Percentiles rank a stretch among this genome's conserved stretches.
Evolutionary conservation across 2,888 invertebrate genomes (phyloP).

Genomic region (Phytoseiulus persimilis): DNA sequence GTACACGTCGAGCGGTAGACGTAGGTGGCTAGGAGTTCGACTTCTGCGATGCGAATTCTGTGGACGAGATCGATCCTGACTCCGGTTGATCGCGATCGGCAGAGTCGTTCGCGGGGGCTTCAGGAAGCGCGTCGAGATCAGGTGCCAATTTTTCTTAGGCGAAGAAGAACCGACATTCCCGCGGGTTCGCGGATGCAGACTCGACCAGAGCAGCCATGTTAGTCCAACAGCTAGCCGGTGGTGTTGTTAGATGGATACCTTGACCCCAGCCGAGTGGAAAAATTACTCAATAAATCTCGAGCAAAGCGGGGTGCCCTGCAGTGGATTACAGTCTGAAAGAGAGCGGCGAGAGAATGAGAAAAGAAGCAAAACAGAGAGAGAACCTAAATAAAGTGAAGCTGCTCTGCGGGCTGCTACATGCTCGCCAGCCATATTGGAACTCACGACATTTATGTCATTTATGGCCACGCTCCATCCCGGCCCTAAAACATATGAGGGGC

Average conservation of each 20-base stretch:
- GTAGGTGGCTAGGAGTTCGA: too few relatives aligned
- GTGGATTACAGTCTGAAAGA: background rate
- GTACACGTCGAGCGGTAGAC: too few relatives aligned
- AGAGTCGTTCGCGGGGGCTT: too few relatives aligned
- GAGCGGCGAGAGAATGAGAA: background rate
- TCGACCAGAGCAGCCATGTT: background rate
- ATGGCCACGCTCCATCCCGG: background rate
- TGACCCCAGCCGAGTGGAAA: background rate
- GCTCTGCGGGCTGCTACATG: background rate
- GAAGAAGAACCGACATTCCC: background rate
- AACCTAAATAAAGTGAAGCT: background rate
- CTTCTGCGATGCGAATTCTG: too few relatives aligned
- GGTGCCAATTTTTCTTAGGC: too few relatives aligned
- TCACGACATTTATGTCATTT: background rate
- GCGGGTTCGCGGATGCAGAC: background rate
- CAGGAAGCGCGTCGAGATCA: too few relatives aligned
- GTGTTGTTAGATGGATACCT: background rate
- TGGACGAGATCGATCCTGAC: too few relatives aligned
- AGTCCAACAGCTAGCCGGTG: background rate
- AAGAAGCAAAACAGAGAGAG: background rate
- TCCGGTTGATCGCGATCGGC: too few relatives aligned
- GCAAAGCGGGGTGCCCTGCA: background rate
- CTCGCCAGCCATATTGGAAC: background rate
- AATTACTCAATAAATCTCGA: background rate
- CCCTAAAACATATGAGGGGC: background rate